Conservation (phyloP, 2,888 invertebrate genomes). For the Acanthoscelides obtectus region DNA sequence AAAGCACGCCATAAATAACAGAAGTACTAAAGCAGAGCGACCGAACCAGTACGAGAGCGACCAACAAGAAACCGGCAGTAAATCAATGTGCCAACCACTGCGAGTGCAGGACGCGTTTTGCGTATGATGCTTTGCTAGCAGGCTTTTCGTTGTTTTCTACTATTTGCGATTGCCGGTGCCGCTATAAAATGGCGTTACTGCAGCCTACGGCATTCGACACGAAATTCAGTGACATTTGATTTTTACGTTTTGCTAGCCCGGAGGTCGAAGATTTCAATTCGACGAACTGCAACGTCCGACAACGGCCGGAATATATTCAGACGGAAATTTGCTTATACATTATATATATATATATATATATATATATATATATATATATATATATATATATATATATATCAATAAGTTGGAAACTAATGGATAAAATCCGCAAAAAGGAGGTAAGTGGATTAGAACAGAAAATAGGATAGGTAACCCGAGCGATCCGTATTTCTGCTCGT, state of each 20-base stretch:
- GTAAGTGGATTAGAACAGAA: no score
- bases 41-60: not conserved
- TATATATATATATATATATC: no score
- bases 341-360: no score
- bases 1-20: slow-evolving; percentile 27
- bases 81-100: not conserved
- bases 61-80: not conserved
- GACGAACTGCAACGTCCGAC: not conserved
- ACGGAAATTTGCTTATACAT: not conserved
- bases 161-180: not conserved
- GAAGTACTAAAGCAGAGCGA: slow-evolving; percentile 17
- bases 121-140: not conserved
- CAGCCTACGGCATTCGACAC: not conserved
- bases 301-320: not conserved
- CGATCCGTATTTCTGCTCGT: no score
- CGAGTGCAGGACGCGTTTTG: not conserved
- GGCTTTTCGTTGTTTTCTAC: not conserved
- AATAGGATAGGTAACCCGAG: no score
- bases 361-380: no score
- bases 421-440: no score
- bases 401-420: no score
- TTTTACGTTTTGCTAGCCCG: not conserved
- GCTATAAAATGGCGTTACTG: not conserved
- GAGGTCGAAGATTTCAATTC: not conserved
- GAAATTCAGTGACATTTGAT: not conserved